A percentile compares a stretch with the other conserved stretches of the same genome.
Evolutionary conservation across 2,797 vertebrate genomes (phyloP).

Genomic region (Liasis olivaceus): DNA sequence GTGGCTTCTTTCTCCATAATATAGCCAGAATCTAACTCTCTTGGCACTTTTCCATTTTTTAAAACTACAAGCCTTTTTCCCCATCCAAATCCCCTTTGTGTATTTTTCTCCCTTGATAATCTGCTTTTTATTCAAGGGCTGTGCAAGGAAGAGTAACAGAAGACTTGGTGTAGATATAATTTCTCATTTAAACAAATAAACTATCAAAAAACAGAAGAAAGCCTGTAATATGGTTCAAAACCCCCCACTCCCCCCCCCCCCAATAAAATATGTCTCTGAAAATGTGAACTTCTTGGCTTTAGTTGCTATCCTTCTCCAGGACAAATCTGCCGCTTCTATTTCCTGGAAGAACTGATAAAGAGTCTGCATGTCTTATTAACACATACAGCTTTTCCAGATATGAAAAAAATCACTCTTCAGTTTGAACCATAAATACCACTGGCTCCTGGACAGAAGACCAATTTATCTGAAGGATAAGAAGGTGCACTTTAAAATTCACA

Average conservation of each 20-base stretch:
- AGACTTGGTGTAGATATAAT: background rate
- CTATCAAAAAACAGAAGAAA: constrained; percentile 19
- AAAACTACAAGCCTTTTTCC: background rate
- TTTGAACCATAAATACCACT: accelerated
- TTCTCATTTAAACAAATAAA: constrained; percentile 44
- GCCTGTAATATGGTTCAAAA: background rate
- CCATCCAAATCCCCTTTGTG: background rate
- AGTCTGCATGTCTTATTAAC: background rate
- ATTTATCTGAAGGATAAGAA: background rate
- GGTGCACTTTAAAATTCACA: background rate
- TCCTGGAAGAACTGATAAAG: background rate
- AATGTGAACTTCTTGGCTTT: background rate
- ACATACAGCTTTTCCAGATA: background rate
- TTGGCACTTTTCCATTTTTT: constrained; percentile 17
- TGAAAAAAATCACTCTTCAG: background rate
- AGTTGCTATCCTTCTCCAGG: background rate
- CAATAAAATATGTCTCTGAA: background rate
- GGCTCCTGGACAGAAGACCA: accelerated
- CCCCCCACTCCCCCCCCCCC: background rate
- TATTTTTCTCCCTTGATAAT: constrained; percentile 34
- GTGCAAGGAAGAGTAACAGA: background rate
- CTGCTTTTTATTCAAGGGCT: background rate
- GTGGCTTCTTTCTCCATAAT: accelerated
- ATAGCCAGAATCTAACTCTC: background rate
- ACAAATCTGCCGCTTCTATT: background rate